Evolutionary conservation across 2,888 invertebrate genomes (phyloP), one percentile per base, ranked within the genome.

Genomic region (Rapana venosa): DNA sequence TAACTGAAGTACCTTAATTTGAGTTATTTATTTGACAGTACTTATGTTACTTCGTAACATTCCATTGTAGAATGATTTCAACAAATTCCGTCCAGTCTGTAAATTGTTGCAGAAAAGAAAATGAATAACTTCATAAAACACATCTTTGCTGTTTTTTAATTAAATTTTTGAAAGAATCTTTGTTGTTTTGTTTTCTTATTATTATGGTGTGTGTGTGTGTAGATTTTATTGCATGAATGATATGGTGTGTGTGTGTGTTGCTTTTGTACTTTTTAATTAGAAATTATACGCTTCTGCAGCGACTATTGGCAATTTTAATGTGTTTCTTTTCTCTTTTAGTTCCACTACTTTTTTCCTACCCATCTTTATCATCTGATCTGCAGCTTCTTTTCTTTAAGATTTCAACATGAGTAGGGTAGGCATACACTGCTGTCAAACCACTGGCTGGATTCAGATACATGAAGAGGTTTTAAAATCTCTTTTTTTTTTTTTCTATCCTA

Each of bases 131-230:
- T 35, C 8, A 74, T n/a, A 1, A 79, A 20, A 79, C 35, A 79
- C 35, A 26, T 79, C 32, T 79, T 32, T 74, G 74, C 74, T n/a
- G 74, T 74, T 79, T 79, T 79, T 20, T 15, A 79, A 79, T 79
- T 79, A 35, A 79, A 74, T 79, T 79, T 79, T 79, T 20, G 1
- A 35, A 35, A 35, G 79, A 35, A 32, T 47, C 47, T 47, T 35
- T 79, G 35, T 17, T 35, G 79, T 79, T 35, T 35, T 35, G n/a
- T 11, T 5, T 0, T 8, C 32, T 47, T 47, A 47, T 13, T 5
- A 79, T 30, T 32, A 8, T 15, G 0, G 15, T 79, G 79, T 79
- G 26, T 35, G 79, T 35, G 79, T 47, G 47, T 47, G 47, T 47
- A 47, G 47, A 47, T 66, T 66, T 22, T 66, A 66, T 66, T 17